Base-by-base conservation (phyloP, 2,888 invertebrate genomes). In the Ormia ochracea region DNA sequence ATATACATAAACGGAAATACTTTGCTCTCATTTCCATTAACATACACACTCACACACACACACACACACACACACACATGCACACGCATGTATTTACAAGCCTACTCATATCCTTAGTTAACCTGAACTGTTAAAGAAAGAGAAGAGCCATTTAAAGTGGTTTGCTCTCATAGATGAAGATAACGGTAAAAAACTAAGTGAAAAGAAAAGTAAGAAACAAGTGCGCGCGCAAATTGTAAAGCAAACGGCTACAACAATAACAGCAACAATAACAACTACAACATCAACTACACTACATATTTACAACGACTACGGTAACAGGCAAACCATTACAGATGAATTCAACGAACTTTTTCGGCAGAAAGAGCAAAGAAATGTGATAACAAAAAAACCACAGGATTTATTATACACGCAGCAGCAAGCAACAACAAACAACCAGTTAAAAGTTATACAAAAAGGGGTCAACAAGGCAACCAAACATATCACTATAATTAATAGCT, bases 281-380 rank as follows among this genome's bases (percentile, higher is more conserved):
- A 48, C 21, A 69, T 17, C 1, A 69, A 36, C 26, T 19, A 33
- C n/a, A 10, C 38, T 33, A n/a, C n/a, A n/a, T n/a, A n/a, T n/a
- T 50, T 52, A 52, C 50, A 59, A 38, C 52, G 59, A 17, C 31
- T 28, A 65, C 26, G 43, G 52, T 38, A 66, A 65, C n/a, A 23
- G 56, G 33, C 7, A 52, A 83, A 83, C 82, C 82, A 85, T 82
- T 83, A 78, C 81, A 75, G 54, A 48, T 59, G 38, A 74, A 56
- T 56, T 61, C 56, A 73, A 78, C 63, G 70, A 78, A 72, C 63
- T 69, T 52, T 61, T 38, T n/a, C n/a, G 31, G 59, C 63, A 65
- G 54, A 31, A 48, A 72, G 52, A 68, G 58, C 17, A 28, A 54
- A 33, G 9, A 75, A 74, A 78, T 75, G 61, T 76, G 70, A 77